Evolutionary conservation across 92 coral and sea anemone genomes (phyloP).

Genomic region (Metridium senile): DNA sequence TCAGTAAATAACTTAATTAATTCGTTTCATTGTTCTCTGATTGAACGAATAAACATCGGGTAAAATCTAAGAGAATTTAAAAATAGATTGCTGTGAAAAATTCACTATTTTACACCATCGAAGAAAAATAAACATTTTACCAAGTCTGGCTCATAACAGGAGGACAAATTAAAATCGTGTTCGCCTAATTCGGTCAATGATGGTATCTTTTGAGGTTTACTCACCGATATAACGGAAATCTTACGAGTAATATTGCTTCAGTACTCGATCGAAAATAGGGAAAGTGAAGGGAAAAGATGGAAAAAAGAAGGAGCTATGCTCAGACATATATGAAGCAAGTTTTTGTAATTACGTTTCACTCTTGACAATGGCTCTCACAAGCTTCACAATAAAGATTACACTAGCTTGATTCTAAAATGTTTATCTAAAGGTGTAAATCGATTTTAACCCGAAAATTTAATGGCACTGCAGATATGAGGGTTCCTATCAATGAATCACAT

Average conservation of each 20-base stretch:
- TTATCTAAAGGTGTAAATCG: constrained; percentile 89
- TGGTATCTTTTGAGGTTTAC: not conserved
- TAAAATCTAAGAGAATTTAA: constrained; percentile 57
- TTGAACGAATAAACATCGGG: constrained; percentile 76
- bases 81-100: constrained; percentile 5
- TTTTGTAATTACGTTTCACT: constrained; percentile 32
- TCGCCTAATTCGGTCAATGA: not conserved
- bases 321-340: constrained; percentile 23
- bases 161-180: not conserved
- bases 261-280: too few relatives aligned
- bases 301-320: not conserved
- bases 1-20: constrained; percentile 81
- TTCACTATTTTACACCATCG: not conserved
- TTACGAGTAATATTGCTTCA: not conserved
- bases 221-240: not conserved
- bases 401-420: constrained; percentile 67
- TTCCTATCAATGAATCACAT: constrained; percentile 48
- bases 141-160: not conserved
- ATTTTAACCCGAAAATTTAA: constrained; percentile 78
- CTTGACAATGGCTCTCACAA: constrained; percentile 69
- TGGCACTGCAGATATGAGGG: constrained; percentile 74
- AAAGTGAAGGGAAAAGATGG: not conserved
- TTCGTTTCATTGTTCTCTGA: constrained; percentile 68
- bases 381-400: constrained; percentile 70
- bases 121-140: constrained; percentile 25